Base-by-base conservation (phyloP, 2,113 vertebrate genomes). In the Perccottus glenii region DNA sequence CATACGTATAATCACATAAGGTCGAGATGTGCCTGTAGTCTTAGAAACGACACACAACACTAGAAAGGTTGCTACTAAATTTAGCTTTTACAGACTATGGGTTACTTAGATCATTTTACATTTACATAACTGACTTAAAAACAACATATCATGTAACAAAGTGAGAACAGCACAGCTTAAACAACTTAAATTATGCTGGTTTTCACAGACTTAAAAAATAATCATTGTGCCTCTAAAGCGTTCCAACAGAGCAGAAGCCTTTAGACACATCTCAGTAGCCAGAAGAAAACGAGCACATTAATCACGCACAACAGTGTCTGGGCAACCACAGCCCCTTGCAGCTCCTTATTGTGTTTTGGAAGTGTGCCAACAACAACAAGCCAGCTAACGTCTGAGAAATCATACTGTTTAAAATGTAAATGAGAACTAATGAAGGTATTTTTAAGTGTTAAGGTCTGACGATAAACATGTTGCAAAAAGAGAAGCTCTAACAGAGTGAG, bases 241-340 rank as follows among this genome's bases (percentile, higher is more conserved):
- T 46, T 15, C 42, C 8, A 32, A 50, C 50, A 72, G 40, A 27
- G 64, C 16, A 40, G 9, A 61, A 33, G 38, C 11, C n/a, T 48
- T 46, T 14, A 35, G 55, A 60, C 40, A 12, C 19, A 53, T 36
- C 11, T 38, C 44, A 14, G 61, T 16, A 59, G 50, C 50, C n/a
- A 38, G 42, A 51, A 12, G 38, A 44, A 48, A 40, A 16, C 32
- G 27, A 35, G 19, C 52, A 43, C 46, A 47, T 61, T 48, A 51
- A 52, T 65, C 55, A 55, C 56, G 43, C 47, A 69, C 32, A 64
- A 4, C 4, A 51, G 16, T 32, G 10, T 9, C 44, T 8, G 3
- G 10, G 65, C 7, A 43, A 51, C 63, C 15, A 0, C 33, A 19
- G 32, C 4, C 0, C n/a, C 2, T 38, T 5, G 9, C 16, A 53